Base-by-base conservation (phyloP, 2,888 invertebrate species). In the Cheilosia variabilis region DNA sequence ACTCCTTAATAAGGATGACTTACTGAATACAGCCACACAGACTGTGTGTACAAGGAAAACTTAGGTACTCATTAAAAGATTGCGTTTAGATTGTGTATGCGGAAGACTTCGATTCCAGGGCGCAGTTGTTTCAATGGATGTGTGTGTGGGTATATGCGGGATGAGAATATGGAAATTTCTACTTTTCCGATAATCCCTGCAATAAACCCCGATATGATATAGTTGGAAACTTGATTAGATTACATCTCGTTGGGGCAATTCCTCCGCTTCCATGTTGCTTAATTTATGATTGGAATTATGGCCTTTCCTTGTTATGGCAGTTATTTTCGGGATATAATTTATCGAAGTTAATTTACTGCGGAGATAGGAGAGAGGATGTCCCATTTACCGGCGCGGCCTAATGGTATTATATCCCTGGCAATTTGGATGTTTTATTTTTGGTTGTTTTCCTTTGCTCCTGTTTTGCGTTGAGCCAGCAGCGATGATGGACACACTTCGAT, bases 241-340 rank as follows among this genome's bases (percentile, higher is more conserved):
- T 80, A 80, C 66, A 80, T 80, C 65, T 71, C 47, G 52, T 52
- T 10, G 52, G 52, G 41, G 47, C 31, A 41, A 53, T 80, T 55
- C 55, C 37, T 55, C 50, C 37, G 4, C 37, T 13, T 37, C 37
- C 47, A 57, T 47, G 69, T 66, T 76, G 43, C 65, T 76, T 80
- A 86, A 86, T 86, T 86, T 86, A 86, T 86, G 84, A 80, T 76
- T 76, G 76, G 76, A 86, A 76, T 80, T 79, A 80, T 76, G 80
- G 65, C 22, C 69, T 53, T 65, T 69, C 63, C 79, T 65, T 50
- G 79, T 69, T 79, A 68, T 55, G 84, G 65, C 62, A 65, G 75
- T 83, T 55, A 69, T 75, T 66, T 75, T 79, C 17, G 63, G 65
- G 68, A 60, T 80, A 75, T 69, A 84, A 84, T 75, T 84, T 75